Evolutionary conservation across 2,888 invertebrate species (phyloP).

Genomic region (Schrankia costaestrigalis): DNA sequence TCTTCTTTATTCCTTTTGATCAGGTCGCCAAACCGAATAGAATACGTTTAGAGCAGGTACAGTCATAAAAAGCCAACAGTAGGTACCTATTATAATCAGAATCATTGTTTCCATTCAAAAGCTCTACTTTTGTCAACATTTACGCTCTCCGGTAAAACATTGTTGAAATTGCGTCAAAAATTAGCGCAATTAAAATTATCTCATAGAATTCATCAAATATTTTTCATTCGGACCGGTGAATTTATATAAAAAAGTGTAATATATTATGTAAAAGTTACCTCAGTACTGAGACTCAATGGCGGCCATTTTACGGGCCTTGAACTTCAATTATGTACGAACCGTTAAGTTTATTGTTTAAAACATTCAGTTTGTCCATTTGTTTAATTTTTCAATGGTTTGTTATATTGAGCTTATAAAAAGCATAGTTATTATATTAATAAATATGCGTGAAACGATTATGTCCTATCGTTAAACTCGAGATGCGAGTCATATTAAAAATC

Average conservation of each 20-base stretch:
- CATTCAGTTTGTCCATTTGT: slow-evolving; percentile 12
- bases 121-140: too few species aligned
- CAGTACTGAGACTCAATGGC: slow-evolving; percentile 1
- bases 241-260: neutral
- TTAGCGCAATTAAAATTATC: slow-evolving; percentile 3
- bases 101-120: too few species aligned
- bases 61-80: too few species aligned
- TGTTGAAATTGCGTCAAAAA: too few species aligned
- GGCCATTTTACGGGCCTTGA: slow-evolving; percentile 29
- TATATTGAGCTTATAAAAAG: too few species aligned
- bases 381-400: slow-evolving; percentile 1
- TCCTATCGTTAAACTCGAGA: neutral
- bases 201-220: slow-evolving; percentile 4
- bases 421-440: too few species aligned
- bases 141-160: too few species aligned
- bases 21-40: too few species aligned
- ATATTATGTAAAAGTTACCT: slow-evolving; percentile 25
- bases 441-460: slow-evolving; percentile 1
- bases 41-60: too few species aligned
- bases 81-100: too few species aligned
- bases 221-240: neutral
- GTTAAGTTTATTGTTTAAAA: slow-evolving; percentile 29
- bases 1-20: too few species aligned
- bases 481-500: too few species aligned
- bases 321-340: slow-evolving; percentile 26